phyloP scores from a whole-genome alignment of 2,888 invertebrate species.

The Ophonus ardosiacus region DNA sequence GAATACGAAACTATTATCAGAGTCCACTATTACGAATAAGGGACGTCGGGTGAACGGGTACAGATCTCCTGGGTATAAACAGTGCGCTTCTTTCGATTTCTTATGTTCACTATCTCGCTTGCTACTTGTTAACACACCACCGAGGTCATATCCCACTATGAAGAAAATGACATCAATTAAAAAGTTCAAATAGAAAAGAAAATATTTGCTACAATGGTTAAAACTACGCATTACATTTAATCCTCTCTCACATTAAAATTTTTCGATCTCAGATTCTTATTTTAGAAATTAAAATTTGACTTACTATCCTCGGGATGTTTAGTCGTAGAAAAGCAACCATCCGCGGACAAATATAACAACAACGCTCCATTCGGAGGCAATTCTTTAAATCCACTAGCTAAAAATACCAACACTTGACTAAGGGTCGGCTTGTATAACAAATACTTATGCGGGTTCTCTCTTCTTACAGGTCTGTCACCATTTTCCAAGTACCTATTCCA shows the following conservation, averaged over 20 bases:
- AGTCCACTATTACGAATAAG: conserved; percentile 95
- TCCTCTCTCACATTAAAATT: no score
- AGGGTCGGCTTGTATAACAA: conserved; percentile 96
- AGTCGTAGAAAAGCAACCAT: conserved; percentile 89
- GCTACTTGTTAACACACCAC: conserved; percentile 93
- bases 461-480: conserved; percentile 82
- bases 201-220: no score
- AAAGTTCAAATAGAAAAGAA: no score
- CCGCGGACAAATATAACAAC: conserved; percentile 95
- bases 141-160: conserved; percentile 92
- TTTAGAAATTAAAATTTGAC: conserved; percentile 68
- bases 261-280: no score
- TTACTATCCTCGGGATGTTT: conserved; percentile 94
- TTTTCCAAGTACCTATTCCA: conserved; percentile 80
- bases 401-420: conserved; percentile 94
- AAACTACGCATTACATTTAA: no score
- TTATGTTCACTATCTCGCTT: conserved; percentile 83
- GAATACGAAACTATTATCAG: conserved; percentile 95
- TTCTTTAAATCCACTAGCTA: conserved; percentile 95
- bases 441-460: conserved; percentile 98
- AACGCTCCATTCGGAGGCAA: conserved; percentile 94
- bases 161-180: conserved; percentile 65
- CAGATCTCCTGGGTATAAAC: conserved; percentile 95
- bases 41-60: conserved; percentile 95
- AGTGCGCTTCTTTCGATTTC: conserved; percentile 84